These are phyloP conservation scores for Excalfactoria chinensis DNA, from an alignment of 2,113 vertebrate genomes.

Conservation along the genomic window DNA sequence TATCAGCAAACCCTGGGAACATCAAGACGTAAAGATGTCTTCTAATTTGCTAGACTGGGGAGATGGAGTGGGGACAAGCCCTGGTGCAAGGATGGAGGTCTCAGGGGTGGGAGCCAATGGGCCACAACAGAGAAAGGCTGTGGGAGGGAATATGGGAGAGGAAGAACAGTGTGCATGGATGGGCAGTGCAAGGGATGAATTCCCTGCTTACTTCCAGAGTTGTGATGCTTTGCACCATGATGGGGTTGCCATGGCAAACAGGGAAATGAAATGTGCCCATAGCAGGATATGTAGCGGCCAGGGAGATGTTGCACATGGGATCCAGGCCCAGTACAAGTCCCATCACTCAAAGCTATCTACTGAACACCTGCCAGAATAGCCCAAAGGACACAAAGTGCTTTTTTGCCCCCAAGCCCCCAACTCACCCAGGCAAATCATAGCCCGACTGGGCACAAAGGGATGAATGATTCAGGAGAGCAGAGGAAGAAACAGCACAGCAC, in stretches of 20 bases:
- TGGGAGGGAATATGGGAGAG: rapidly evolving
- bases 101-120: not conserved
- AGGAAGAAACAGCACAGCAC: not conserved
- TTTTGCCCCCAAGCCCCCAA: rapidly evolving
- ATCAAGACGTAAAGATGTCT: not conserved
- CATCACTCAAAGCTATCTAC: not conserved
- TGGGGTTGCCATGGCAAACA: rapidly evolving
- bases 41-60: not conserved
- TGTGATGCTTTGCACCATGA: rapidly evolving
- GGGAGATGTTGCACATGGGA: not conserved
- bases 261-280: not conserved
- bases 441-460: rapidly evolving
- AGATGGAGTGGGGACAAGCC: rapidly evolving
- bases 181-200: rapidly evolving
- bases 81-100: not conserved
- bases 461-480: not conserved
- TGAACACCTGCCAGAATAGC: not conserved
- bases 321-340: not conserved
- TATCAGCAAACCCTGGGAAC: slow-evolving; percentile 58
- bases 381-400: not conserved
- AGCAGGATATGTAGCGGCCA: not conserved
- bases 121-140: not conserved
- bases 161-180: not conserved
- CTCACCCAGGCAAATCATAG: rapidly evolving
- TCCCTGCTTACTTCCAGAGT: rapidly evolving